These are phyloP conservation scores for Helicolenus hilgendorfi DNA, from an alignment of 2,797 vertebrate genomes.

Conservation along the genomic window DNA sequence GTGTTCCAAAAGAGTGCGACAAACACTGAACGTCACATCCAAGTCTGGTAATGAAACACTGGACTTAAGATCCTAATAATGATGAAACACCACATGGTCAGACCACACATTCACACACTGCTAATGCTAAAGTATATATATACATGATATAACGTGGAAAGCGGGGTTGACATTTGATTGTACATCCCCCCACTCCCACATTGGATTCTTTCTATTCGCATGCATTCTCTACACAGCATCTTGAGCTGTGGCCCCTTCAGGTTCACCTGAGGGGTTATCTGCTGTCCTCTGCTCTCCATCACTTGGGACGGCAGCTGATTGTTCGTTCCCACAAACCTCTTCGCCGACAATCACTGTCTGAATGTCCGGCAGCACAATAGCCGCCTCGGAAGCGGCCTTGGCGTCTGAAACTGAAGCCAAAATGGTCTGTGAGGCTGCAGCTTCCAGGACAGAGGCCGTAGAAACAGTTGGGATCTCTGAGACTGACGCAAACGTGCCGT, in stretches of 20 bases:
- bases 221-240: conserved; percentile 20
- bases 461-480: conserved; percentile 27
- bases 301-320: neutral
- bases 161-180: neutral
- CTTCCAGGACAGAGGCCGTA: conserved; percentile 68
- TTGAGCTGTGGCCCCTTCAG: conserved; percentile 24
- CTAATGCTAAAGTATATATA: neutral
- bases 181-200: neutral
- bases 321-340: neutral
- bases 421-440: conserved; percentile 76
- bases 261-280: conserved; percentile 27
- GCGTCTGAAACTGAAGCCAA: conserved; percentile 66
- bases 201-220: neutral
- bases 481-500: conserved; percentile 50
- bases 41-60: neutral
- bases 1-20: neutral
- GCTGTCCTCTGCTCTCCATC: conserved; percentile 38
- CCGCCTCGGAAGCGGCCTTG: neutral
- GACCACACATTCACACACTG: neutral
- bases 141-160: neutral
- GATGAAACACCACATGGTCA: neutral
- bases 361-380: conserved; percentile 8
- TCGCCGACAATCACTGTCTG: conserved; percentile 64
- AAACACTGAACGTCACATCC: conserved; percentile 2
- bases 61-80: neutral